Evolutionary conservation across 2,888 invertebrate genomes (phyloP).

Genomic region (Ischnus inquisitorius): DNA sequence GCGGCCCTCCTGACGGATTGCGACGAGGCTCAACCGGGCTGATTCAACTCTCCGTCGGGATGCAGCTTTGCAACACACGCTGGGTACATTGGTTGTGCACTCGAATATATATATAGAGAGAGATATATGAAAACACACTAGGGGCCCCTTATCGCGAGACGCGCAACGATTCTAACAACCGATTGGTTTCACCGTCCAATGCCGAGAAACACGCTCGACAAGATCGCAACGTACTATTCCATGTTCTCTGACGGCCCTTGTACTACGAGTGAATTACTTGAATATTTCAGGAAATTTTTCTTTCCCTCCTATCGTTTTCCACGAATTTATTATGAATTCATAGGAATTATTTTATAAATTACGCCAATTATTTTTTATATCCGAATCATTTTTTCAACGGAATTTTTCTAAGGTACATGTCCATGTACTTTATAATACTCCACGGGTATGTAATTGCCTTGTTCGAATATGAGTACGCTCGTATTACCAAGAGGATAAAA

Average conservation of each 20-base stretch:
- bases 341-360: no score
- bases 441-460: neutral
- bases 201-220: conserved; percentile 62
- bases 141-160: conserved; percentile 62
- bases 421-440: neutral
- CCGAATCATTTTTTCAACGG: neutral
- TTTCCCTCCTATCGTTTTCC: neutral
- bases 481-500: conserved; percentile 31
- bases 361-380: neutral
- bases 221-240: conserved; percentile 37
- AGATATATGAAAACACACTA: conserved; percentile 17
- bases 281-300: neutral
- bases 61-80: conserved; percentile 20
- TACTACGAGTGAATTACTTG: neutral
- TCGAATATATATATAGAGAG: conserved; percentile 6
- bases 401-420: neutral
- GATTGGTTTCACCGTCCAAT: conserved; percentile 70
- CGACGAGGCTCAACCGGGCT: conserved; percentile 69
- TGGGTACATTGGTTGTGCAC: conserved; percentile 1
- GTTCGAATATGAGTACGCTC: neutral
- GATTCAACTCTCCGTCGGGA: conserved; percentile 27
- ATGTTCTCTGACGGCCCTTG: conserved; percentile 29
- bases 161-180: conserved; percentile 71
- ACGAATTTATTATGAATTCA: no score
- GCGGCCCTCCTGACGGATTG: conserved; percentile 76